phyloP scores from a whole-genome alignment of 2,888 invertebrate species.

The Eilema depressum region DNA sequence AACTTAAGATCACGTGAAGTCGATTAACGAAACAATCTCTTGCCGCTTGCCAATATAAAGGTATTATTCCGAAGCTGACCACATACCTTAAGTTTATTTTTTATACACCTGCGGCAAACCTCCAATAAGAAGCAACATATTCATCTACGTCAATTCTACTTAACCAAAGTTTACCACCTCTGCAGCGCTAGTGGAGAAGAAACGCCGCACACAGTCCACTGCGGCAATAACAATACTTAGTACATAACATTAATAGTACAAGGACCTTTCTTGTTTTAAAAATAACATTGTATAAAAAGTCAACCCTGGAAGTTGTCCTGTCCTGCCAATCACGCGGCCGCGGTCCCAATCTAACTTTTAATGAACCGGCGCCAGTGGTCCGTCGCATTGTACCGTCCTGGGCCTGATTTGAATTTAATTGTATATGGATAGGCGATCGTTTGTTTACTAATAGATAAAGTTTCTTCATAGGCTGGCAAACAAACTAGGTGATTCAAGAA shows the following conservation, averaged over 20 bases:
- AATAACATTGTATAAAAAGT: conserved; percentile 14
- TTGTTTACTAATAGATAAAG: conserved; percentile 30
- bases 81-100: too few species aligned
- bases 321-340: conserved; percentile 22
- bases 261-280: not conserved
- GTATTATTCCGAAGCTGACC: too few species aligned
- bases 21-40: too few species aligned
- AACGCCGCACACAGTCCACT: not conserved
- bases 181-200: too few species aligned
- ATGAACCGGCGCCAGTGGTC: conserved; percentile 37
- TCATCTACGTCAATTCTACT: too few species aligned
- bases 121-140: too few species aligned
- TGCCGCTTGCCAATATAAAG: too few species aligned
- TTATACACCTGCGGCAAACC: too few species aligned
- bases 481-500: not conserved
- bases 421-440: conserved; percentile 35
- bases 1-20: too few species aligned
- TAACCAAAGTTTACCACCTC: too few species aligned
- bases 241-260: not conserved
- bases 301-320: conserved; percentile 9
- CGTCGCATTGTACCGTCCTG: conserved; percentile 25
- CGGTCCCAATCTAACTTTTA: conserved; percentile 53
- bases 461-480: conserved; percentile 6
- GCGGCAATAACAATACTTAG: not conserved
- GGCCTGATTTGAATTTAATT: conserved; percentile 50